Evolutionary conservation across 2,888 invertebrate species (phyloP).

Genomic region (Mesorhabditis sp.): DNA sequence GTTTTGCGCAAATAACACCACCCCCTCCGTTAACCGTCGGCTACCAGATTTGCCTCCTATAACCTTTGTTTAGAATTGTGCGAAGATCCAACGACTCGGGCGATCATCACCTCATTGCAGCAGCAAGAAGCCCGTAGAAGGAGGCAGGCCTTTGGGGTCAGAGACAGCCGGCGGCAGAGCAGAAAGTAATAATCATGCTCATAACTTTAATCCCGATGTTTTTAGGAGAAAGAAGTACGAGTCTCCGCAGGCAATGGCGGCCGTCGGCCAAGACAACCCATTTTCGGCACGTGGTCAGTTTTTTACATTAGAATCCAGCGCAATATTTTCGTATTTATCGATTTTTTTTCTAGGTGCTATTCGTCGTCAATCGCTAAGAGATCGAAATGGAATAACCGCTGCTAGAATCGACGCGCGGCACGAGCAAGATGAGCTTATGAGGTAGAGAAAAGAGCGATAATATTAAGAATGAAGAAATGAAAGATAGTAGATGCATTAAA

Average conservation of each 20-base stretch:
- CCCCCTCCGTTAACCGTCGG: too few species aligned
- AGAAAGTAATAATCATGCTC: constrained; percentile 31
- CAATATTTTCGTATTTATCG: too few species aligned
- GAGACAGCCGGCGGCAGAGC: constrained; percentile 51
- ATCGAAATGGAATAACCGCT: constrained; percentile 51
- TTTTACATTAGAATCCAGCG: too few species aligned
- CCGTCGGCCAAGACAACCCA: constrained; percentile 45
- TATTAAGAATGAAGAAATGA: too few species aligned
- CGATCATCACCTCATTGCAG: constrained; percentile 47
- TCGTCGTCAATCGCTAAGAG: constrained; percentile 55
- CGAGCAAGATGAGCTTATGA: constrained; percentile 49
- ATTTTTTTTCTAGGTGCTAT: constrained; percentile 40
- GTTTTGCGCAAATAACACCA: too few species aligned
- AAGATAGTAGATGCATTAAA: too few species aligned
- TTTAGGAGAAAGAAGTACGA: constrained; percentile 57
- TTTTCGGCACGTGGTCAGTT: constrained; percentile 43
- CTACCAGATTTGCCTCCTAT: too few species aligned
- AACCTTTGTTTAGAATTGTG: constrained; percentile 40
- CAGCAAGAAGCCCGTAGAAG: constrained; percentile 45
- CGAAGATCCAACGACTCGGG: constrained; percentile 51
- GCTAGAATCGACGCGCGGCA: constrained; percentile 55
- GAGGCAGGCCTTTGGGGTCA: constrained; percentile 49
- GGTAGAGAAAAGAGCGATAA: constrained; percentile 10
- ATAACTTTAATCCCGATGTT: background rate
- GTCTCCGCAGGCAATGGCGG: constrained; percentile 50